Evolutionary conservation across 2,888 invertebrate species (phyloP).

Genomic region (Watsonalla cultraria): DNA sequence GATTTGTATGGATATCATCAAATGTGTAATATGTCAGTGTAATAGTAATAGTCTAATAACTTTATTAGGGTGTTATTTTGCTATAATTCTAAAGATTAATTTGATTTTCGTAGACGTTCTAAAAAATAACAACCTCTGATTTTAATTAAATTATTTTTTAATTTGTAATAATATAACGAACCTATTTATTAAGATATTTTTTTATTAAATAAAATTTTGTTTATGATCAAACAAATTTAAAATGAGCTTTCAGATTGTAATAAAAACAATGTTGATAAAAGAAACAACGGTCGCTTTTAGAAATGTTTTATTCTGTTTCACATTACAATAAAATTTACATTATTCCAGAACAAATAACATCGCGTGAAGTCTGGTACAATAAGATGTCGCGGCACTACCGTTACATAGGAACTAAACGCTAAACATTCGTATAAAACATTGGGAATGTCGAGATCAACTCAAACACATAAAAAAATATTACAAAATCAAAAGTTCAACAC

Average conservation of each 20-base stretch:
- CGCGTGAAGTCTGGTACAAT: constrained; percentile 26
- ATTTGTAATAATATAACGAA: too few relatives aligned
- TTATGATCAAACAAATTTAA: too few relatives aligned
- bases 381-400: constrained; percentile 29
- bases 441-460: constrained; percentile 70
- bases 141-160: too few relatives aligned
- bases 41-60: too few relatives aligned
- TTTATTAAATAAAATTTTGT: too few relatives aligned
- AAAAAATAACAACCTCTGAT: too few relatives aligned
- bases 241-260: background rate
- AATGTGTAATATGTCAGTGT: too few relatives aligned
- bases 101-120: too few relatives aligned
- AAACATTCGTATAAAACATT: constrained; percentile 48
- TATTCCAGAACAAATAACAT: constrained; percentile 31
- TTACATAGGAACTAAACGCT: constrained; percentile 41
- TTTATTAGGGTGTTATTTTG: too few relatives aligned
- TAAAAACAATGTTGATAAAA: constrained; percentile 5
- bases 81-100: too few relatives aligned
- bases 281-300: constrained; percentile 12
- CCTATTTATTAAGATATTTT: too few relatives aligned
- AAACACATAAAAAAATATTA: constrained; percentile 28
- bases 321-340: constrained; percentile 23
- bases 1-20: too few relatives aligned
- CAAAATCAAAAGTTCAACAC: constrained; percentile 44
- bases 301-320: constrained; percentile 22